Evolutionary conservation across 2,888 invertebrate species (phyloP).

Genomic region (Pseudococcus viburni): DNA sequence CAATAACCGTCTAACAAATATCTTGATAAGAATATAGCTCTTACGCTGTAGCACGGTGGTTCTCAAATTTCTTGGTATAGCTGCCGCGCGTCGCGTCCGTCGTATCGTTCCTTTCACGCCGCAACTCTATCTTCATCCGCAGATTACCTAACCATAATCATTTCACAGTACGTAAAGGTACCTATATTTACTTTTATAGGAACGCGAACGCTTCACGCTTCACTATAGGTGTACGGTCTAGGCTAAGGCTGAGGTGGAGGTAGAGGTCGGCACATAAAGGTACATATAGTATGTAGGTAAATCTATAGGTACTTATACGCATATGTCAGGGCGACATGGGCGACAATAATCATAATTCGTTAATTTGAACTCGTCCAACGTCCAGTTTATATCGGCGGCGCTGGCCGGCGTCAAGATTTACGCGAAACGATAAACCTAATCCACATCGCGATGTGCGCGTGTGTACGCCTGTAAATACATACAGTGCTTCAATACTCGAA

Average conservation of each 20-base stretch:
- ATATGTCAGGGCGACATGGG: background rate
- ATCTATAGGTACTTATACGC: no score
- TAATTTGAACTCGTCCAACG: conserved; percentile 25
- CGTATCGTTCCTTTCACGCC: background rate
- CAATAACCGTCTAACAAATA: conserved; percentile 48
- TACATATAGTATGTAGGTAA: background rate
- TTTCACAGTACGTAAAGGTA: background rate
- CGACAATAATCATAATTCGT: conserved; percentile 33
- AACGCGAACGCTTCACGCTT: no score
- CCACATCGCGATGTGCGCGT: background rate
- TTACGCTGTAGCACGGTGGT: conserved; percentile 26
- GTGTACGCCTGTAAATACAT: background rate
- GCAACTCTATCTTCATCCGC: background rate
- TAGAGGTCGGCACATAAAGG: background rate
- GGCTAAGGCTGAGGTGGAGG: no score
- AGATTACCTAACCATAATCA: background rate
- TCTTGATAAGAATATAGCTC: conserved; percentile 40
- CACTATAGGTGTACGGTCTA: no score
- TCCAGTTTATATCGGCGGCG: conserved; percentile 18
- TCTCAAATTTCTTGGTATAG: conserved; percentile 38
- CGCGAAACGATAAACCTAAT: conserved; percentile 14
- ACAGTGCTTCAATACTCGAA: background rate
- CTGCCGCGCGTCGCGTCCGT: background rate
- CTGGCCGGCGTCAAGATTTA: background rate
- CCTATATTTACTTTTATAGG: no score